Percentiles rank a stretch among this genome's conserved stretches.
These are phyloP conservation scores for Psephotus haematonotus DNA, from an alignment of 2,113 vertebrate species.

Conservation along the genomic window DNA sequence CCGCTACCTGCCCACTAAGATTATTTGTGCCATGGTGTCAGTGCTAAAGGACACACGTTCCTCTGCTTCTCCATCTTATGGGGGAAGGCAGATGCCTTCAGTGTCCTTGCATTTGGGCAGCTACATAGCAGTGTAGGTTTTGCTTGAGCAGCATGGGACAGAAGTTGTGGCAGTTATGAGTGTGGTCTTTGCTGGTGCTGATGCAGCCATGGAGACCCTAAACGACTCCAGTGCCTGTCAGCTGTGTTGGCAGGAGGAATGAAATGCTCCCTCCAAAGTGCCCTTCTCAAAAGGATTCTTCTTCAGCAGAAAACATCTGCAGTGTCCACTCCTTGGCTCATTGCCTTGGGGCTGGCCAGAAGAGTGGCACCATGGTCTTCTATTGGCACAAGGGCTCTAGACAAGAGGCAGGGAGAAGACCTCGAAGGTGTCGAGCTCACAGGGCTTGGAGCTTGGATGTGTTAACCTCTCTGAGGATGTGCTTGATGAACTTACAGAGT, in stretches of 20 bases:
- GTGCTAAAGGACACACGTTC: accelerated
- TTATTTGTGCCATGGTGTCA: neutral
- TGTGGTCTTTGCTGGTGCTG: neutral
- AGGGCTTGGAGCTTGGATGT: neutral
- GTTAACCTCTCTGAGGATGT: neutral
- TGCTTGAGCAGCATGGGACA: neutral
- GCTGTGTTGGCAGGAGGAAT: neutral
- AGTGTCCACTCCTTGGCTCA: neutral
- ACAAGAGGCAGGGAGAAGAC: neutral
- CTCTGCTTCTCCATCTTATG: neutral
- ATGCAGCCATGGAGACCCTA: neutral
- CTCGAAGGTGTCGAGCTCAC: neutral
- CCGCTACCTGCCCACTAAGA: neutral
- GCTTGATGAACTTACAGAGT: conserved; percentile 86
- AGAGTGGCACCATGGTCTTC: neutral
- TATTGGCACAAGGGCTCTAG: neutral
- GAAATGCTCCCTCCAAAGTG: neutral
- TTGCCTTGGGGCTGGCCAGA: neutral
- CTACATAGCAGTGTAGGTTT: neutral
- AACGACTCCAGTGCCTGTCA: neutral
- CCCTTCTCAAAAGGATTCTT: neutral
- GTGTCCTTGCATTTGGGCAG: neutral
- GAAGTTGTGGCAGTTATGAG: neutral
- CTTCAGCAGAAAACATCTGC: neutral
- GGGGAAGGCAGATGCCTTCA: neutral